Evolutionary conservation across 2,797 vertebrate genomes (phyloP).

Genomic region (Melanotaenia boesemani): DNA sequence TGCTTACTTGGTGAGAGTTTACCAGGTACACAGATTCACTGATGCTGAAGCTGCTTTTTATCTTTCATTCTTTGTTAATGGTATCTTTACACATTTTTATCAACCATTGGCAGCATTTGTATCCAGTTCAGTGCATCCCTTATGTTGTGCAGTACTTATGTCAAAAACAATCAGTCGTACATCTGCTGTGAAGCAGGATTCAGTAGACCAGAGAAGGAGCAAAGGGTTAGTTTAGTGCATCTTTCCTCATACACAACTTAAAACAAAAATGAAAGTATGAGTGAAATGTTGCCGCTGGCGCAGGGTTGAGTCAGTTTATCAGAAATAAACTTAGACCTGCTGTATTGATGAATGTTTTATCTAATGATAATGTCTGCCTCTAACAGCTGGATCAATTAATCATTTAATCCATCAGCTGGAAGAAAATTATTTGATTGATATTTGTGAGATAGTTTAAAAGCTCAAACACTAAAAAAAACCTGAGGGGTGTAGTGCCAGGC

Average conservation of each 20-base stretch:
- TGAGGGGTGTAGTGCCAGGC: neutral
- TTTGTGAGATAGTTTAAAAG: neutral
- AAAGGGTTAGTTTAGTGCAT: neutral
- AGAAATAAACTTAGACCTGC: neutral
- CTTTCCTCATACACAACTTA: neutral
- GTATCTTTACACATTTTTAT: neutral
- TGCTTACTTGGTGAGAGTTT: conserved; percentile 1
- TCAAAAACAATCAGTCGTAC: neutral
- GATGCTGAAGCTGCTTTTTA: neutral
- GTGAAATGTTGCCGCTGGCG: neutral
- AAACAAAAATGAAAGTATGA: neutral
- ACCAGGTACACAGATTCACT: conserved; percentile 3
- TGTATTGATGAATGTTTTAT: neutral
- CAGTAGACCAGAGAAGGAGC: neutral
- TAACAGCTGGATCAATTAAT: neutral
- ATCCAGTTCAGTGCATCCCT: neutral
- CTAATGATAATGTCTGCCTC: neutral
- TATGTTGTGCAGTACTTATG: neutral
- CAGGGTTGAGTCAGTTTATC: neutral
- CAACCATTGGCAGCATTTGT: neutral
- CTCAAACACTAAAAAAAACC: neutral
- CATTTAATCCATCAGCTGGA: neutral
- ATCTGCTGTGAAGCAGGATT: neutral
- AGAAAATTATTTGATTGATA: neutral
- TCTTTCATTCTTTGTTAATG: neutral